Evolutionary conservation across 64 coral and sea anemone species (phyloP).

Genomic region (Catalaphyllia jardinei): DNA sequence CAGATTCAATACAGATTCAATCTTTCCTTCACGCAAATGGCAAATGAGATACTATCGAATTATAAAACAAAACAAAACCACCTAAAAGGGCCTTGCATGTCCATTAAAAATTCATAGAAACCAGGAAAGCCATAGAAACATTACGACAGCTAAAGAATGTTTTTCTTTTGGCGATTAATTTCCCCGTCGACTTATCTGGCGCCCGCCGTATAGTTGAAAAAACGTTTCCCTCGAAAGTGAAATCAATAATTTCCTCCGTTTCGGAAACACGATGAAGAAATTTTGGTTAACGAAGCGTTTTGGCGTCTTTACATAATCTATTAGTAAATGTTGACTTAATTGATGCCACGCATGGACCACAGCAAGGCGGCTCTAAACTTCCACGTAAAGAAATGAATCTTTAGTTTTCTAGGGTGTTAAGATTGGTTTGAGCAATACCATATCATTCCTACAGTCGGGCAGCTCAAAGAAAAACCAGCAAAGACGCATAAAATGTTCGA

Average conservation of each 20-base stretch:
- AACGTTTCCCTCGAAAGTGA: neutral
- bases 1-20: neutral
- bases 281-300: neutral
- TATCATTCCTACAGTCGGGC: neutral
- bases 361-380: neutral
- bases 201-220: neutral
- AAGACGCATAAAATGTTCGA: neutral
- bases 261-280: neutral
- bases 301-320: neutral
- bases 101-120: constrained; percentile 38
- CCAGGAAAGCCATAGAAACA: constrained; percentile 10
- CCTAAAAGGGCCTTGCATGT: neutral
- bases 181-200: neutral
- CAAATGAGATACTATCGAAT: neutral
- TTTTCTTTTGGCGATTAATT: neutral
- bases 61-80: constrained; percentile 33
- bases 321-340: constrained; percentile 4
- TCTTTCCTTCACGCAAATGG: neutral
- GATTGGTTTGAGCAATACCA: neutral
- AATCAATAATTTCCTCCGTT: neutral
- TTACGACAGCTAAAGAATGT: constrained; percentile 12
- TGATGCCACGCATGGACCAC: neutral
- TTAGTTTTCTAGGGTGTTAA: neutral
- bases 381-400: neutral
- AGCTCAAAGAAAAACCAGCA: neutral